Conservation (phyloP, 2,113 vertebrate species). For the Elephantulus edwardii region DNA sequence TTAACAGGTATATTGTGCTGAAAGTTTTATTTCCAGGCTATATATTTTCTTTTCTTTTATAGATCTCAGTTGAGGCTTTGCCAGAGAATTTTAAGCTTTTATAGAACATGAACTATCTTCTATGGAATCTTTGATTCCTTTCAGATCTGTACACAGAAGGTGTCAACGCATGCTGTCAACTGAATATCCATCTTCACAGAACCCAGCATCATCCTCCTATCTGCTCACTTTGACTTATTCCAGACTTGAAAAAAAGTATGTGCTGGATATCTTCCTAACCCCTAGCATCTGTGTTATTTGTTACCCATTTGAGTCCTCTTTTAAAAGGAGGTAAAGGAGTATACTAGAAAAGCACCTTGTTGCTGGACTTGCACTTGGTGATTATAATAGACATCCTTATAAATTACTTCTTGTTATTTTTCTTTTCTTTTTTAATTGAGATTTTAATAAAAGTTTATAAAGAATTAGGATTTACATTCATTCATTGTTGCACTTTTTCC, state of each 20-base stretch:
- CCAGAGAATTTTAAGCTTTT: neutral
- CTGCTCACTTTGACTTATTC: neutral
- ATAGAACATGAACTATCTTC: neutral
- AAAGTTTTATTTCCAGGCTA: neutral
- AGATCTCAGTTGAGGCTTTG: neutral
- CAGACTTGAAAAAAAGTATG: neutral
- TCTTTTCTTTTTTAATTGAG: too few relatives aligned
- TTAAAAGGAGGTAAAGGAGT: neutral
- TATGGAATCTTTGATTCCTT: neutral
- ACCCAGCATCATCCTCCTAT: neutral
- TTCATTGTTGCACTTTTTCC: too few relatives aligned
- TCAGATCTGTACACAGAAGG: neutral
- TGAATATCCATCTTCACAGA: neutral
- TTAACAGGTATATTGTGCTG: too few relatives aligned
- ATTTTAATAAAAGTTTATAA: too few relatives aligned
- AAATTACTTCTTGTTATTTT: too few relatives aligned
- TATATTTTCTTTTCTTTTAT: neutral
- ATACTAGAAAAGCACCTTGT: fast-evolving
- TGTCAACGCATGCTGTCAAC: neutral
- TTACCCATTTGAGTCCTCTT: neutral
- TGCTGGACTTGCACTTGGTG: neutral
- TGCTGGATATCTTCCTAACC: neutral
- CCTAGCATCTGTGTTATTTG: too few relatives aligned
- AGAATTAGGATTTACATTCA: too few relatives aligned
- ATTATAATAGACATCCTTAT: too few relatives aligned